Evolutionary conservation across 30 jellyfish, hydroid and myxozoan genomes (phyloP).

Genomic region (Aurelia aurita complex sp. Pacific): DNA sequence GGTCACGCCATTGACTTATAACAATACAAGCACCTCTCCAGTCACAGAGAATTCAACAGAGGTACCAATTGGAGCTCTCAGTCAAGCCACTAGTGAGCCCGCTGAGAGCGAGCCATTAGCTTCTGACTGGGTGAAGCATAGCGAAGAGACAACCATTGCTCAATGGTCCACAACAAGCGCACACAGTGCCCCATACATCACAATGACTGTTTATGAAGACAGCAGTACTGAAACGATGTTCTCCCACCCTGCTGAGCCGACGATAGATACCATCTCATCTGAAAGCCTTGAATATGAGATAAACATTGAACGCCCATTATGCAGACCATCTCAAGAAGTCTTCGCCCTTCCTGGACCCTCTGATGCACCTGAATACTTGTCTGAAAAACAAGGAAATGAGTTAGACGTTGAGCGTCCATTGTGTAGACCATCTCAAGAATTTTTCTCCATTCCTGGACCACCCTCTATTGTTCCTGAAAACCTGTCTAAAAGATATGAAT

Average conservation of each 20-base stretch:
- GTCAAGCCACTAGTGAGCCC: too few relatives aligned
- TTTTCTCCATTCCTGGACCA: background rate
- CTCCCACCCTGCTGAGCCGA: conserved; percentile 8
- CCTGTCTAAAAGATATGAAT: background rate
- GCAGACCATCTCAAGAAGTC: conserved; percentile 17
- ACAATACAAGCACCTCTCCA: too few relatives aligned
- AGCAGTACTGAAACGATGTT: conserved; percentile 13
- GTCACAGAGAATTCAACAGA: too few relatives aligned
- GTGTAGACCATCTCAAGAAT: conserved; percentile 2
- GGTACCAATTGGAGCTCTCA: too few relatives aligned
- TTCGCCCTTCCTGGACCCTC: background rate
- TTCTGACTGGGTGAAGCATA: too few relatives aligned
- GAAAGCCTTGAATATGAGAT: conserved; percentile 39
- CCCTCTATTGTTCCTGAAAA: background rate
- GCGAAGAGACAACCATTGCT: too few relatives aligned
- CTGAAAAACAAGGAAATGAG: background rate
- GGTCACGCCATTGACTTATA: too few relatives aligned
- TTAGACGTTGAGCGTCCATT: background rate
- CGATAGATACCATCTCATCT: background rate
- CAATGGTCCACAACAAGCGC: too few relatives aligned
- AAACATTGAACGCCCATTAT: background rate
- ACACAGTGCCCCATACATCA: background rate
- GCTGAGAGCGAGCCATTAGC: too few relatives aligned
- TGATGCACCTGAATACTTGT: background rate
- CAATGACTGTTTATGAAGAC: conserved; percentile 29